These are phyloP conservation scores for Meandrusa payeni DNA, from an alignment of 2,888 invertebrate genomes.

Conservation along the genomic window DNA sequence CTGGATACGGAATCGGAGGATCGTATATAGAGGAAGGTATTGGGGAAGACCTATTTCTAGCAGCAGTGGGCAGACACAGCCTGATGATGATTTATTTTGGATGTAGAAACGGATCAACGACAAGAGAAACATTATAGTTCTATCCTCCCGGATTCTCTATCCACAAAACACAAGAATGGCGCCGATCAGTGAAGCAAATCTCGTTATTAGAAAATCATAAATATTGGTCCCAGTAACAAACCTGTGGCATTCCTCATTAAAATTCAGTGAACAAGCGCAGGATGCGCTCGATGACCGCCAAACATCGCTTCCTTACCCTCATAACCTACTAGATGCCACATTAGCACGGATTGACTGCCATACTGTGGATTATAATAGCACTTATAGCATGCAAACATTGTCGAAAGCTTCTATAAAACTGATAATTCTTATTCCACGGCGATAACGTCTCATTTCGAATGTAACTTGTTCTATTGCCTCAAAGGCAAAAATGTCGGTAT, in stretches of 20 bases:
- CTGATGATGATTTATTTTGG: no score
- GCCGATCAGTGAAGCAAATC: no score
- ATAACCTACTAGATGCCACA: constrained; percentile 56
- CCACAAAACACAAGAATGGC: no score
- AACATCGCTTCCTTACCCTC: constrained; percentile 53
- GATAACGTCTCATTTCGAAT: constrained; percentile 8
- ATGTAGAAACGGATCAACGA: no score
- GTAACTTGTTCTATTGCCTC: constrained; percentile 1
- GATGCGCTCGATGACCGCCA: constrained; percentile 41
- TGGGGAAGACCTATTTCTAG: no score
- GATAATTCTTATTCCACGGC: constrained; percentile 11
- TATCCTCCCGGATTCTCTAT: no score
- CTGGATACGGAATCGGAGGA: no score
- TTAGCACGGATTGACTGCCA: constrained; percentile 56
- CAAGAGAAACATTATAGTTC: no score
- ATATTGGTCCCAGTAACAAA: constrained; percentile 16
- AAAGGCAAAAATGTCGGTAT: constrained; percentile 45
- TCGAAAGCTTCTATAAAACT: constrained; percentile 30
- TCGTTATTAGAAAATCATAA: neutral
- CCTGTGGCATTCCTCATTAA: constrained; percentile 43
- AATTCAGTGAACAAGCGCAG: constrained; percentile 47
- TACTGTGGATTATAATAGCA: constrained; percentile 40
- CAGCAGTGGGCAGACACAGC: no score
- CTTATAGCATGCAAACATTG: constrained; percentile 38
- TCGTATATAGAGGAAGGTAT: no score